phyloP scores from a whole-genome alignment of 2,888 invertebrate genomes.

The Conus canariensis region DNA sequence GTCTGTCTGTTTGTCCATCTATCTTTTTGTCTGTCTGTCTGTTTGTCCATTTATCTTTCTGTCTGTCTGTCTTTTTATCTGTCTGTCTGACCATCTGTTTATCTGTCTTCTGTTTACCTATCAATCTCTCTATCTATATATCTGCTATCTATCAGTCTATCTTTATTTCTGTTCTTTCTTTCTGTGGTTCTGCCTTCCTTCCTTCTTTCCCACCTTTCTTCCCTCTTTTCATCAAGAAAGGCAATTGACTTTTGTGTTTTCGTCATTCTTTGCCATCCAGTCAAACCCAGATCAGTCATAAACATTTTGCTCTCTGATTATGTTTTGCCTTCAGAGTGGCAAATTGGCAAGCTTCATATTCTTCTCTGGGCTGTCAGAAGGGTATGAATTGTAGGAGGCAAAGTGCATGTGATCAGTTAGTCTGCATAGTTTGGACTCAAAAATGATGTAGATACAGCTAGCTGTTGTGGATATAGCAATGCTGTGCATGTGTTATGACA shows the following conservation, averaged over 20 bases:
- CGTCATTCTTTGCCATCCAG: background rate
- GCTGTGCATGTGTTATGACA: background rate
- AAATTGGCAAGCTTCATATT: too few relatives aligned
- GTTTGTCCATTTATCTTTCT: background rate
- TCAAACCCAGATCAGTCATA: too few relatives aligned
- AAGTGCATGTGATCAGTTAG: too few relatives aligned
- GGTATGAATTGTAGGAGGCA: too few relatives aligned
- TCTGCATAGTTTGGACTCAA: too few relatives aligned
- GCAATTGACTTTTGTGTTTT: background rate
- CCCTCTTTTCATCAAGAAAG: background rate
- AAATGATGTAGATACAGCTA: background rate
- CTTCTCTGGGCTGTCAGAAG: too few relatives aligned
- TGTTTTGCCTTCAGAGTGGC: too few relatives aligned
- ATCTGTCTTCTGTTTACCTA: background rate
- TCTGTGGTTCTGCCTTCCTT: background rate
- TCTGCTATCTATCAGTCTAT: background rate
- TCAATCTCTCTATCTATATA: background rate
- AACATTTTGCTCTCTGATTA: too few relatives aligned
- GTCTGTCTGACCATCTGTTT: background rate
- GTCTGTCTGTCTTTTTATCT: background rate
- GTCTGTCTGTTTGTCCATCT: background rate
- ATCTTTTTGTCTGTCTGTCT: background rate
- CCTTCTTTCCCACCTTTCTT: background rate
- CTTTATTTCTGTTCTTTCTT: background rate
- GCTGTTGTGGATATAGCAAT: background rate